These are phyloP conservation scores for Watsonalla binaria DNA, from an alignment of 2,888 invertebrate genomes.

Conservation along the genomic window DNA sequence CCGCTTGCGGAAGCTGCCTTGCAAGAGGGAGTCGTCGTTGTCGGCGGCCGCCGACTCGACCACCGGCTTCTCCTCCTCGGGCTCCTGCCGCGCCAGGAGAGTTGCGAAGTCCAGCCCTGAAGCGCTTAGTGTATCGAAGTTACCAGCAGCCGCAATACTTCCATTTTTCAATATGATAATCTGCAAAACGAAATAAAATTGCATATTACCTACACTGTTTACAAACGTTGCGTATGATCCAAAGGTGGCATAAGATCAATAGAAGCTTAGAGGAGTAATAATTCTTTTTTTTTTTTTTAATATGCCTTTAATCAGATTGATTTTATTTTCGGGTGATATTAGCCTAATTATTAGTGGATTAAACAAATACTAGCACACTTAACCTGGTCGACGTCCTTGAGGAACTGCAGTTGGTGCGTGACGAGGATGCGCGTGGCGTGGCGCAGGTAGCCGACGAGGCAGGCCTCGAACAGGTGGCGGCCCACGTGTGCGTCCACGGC, in stretches of 20 bases:
- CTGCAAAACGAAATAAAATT: constrained; percentile 29
- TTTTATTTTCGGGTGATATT: too few species aligned
- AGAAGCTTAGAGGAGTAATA: too few species aligned
- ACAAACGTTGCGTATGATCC: too few species aligned
- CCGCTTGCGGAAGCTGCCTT: constrained; percentile 65
- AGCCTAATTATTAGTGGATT: too few species aligned
- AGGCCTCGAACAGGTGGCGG: constrained; percentile 91
- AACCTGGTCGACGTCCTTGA: constrained; percentile 78
- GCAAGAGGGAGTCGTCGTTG: constrained; percentile 42
- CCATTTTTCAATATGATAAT: constrained; percentile 81
- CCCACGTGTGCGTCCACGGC: constrained; percentile 97
- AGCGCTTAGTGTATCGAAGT: constrained; percentile 84
- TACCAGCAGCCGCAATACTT: constrained; percentile 80
- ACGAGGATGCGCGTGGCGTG: constrained; percentile 86
- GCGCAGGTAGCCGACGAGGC: constrained; percentile 82
- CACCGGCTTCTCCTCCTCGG: constrained; percentile 51
- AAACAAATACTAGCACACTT: not conserved
- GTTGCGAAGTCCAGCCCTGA: constrained; percentile 88
- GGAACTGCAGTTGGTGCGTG: constrained; percentile 86
- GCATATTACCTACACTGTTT: not conserved
- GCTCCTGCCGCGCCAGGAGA: constrained; percentile 79
- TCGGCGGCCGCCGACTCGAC: constrained; percentile 18
- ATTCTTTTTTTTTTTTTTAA: not conserved
- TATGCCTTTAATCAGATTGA: too few species aligned
- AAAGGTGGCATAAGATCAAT: too few species aligned